phyloP scores from a whole-genome alignment of 2,888 invertebrate genomes.

The Phortica magna region DNA sequence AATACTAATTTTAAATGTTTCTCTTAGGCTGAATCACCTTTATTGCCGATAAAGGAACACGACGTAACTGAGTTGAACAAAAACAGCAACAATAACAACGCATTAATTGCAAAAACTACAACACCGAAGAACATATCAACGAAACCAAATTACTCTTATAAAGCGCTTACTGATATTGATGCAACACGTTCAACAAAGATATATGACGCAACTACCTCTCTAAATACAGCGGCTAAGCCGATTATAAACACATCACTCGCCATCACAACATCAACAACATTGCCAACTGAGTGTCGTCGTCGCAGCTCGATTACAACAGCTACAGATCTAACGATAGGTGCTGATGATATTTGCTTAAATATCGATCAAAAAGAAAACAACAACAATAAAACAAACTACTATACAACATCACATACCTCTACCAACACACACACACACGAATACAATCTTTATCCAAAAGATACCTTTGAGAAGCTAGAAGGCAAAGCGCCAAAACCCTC shows the following conservation, averaged over 20 bases:
- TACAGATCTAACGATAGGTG: constrained; percentile 35
- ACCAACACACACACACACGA: constrained; percentile 54
- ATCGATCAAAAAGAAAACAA: constrained; percentile 42
- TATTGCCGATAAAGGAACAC: constrained; percentile 68
- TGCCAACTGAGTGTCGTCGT: constrained; percentile 56
- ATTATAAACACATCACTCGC: constrained; percentile 43
- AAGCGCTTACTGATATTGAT: constrained; percentile 38
- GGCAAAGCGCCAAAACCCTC: constrained; percentile 64
- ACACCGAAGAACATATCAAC: constrained; percentile 66
- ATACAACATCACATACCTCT: constrained; percentile 42
- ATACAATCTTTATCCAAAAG: constrained; percentile 70
- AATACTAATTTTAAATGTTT: background rate
- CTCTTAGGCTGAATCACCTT: constrained; percentile 74
- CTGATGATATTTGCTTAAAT: constrained; percentile 40
- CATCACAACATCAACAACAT: constrained; percentile 32
- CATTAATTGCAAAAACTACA: constrained; percentile 45
- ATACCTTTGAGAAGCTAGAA: constrained; percentile 70
- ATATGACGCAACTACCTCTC: constrained; percentile 25
- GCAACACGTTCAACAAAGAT: background rate
- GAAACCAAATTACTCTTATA: constrained; percentile 47
- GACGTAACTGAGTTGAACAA: constrained; percentile 41
- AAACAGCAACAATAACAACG: constrained; percentile 49
- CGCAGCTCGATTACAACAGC: constrained; percentile 60
- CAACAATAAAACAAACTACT: constrained; percentile 49
- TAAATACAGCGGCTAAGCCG: constrained; percentile 38